phyloP scores from a whole-genome alignment of 2,113 vertebrate species.

The Pollimyrus isidori region DNA sequence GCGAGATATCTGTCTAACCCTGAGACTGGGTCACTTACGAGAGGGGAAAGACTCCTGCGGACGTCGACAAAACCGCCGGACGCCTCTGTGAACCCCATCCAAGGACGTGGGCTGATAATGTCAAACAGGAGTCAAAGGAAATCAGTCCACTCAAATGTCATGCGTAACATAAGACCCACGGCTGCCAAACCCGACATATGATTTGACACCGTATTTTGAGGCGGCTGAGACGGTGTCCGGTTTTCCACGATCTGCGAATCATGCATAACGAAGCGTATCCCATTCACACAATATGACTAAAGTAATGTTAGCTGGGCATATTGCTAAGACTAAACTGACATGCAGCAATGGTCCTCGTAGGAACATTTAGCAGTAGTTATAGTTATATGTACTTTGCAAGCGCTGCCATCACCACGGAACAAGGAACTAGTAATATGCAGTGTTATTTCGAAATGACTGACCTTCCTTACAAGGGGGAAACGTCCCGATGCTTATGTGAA shows the following conservation, averaged over 20 bases:
- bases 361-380: background rate
- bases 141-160: background rate
- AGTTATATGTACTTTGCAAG: background rate
- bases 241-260: background rate
- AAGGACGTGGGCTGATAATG: background rate
- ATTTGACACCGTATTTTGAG: background rate
- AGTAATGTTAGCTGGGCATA: background rate
- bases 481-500: background rate
- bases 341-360: background rate
- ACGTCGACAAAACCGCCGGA: constrained; percentile 4
- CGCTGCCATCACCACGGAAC: background rate
- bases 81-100: background rate
- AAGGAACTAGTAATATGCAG: background rate
- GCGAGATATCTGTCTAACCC: background rate
- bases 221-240: background rate
- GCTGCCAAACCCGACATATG: background rate
- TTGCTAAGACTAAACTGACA: background rate
- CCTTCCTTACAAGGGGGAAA: background rate
- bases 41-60: background rate
- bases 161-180: background rate
- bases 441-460: background rate
- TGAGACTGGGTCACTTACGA: background rate
- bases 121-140: background rate
- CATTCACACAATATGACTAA: background rate
- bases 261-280: background rate